phyloP scores from a whole-genome alignment of 37 sponge, comb jelly and placozoan species.

The Mnemiopsis leidyi region DNA sequence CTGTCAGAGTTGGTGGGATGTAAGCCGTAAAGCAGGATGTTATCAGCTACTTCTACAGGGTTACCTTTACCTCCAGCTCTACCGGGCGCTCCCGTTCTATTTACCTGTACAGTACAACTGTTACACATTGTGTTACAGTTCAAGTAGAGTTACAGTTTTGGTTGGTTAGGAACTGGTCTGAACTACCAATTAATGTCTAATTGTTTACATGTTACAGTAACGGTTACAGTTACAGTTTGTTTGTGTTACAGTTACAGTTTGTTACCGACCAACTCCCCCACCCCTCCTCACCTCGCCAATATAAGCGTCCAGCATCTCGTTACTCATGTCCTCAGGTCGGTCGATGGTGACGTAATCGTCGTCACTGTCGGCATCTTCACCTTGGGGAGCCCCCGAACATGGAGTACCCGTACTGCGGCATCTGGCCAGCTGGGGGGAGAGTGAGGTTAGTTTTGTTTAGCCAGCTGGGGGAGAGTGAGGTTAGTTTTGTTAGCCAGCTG shows the following conservation, averaged over 20 bases:
- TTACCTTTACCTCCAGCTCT: not conserved
- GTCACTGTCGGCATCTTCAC: constrained; percentile 2
- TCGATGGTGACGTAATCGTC: constrained; percentile 49
- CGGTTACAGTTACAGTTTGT: too few species aligned
- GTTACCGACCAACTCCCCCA: too few species aligned
- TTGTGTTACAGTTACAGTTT: too few species aligned
- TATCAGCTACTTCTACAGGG: constrained; percentile 12
- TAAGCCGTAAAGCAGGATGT: constrained; percentile 31
- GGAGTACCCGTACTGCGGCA: constrained; percentile 28
- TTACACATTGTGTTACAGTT: too few species aligned
- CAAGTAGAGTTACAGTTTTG: too few species aligned
- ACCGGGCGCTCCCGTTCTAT: constrained; percentile 48
- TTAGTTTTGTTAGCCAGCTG: too few species aligned
- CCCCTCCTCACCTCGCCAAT: constrained; percentile 42
- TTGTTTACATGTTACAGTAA: too few species aligned
- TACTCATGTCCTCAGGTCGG: constrained; percentile 28
- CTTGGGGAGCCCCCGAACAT: constrained; percentile 48
- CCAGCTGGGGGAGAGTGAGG: too few species aligned
- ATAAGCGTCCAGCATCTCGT: constrained; percentile 57
- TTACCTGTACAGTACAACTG: too few species aligned
- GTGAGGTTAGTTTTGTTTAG: too few species aligned
- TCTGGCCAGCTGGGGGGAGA: constrained; percentile 45
- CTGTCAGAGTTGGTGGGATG: constrained; percentile 7
- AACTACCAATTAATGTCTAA: too few species aligned
- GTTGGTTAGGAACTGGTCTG: too few species aligned